Evolutionary conservation across 2,113 vertebrate species (phyloP).

Genomic region (Centrocercus urophasianus): DNA sequence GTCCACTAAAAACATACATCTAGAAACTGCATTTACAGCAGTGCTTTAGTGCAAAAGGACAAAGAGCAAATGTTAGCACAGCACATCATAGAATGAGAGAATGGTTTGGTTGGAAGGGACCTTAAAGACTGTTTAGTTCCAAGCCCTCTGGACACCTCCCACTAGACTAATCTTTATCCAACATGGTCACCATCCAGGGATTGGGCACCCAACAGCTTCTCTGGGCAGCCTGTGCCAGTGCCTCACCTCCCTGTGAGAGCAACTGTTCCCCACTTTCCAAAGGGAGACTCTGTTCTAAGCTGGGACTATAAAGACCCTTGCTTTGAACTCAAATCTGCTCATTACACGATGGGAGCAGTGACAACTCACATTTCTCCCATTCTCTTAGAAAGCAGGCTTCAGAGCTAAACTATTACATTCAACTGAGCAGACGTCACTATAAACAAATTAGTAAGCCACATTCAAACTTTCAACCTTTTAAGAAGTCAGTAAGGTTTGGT

Average conservation of each 20-base stretch:
- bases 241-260: background rate
- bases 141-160: background rate
- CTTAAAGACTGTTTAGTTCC: background rate
- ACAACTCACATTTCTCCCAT: background rate
- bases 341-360: fast-evolving
- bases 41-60: background rate
- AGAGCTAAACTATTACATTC: background rate
- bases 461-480: background rate
- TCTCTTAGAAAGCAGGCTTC: background rate
- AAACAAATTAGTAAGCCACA: background rate
- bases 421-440: background rate
- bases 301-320: background rate
- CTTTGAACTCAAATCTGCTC: background rate
- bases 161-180: background rate
- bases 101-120: background rate
- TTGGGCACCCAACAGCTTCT: background rate
- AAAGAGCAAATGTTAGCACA: background rate
- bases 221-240: background rate
- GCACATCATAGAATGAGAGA: background rate
- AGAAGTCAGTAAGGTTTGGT: background rate
- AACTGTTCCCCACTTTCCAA: background rate
- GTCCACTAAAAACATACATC: background rate
- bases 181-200: background rate
- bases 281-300: background rate
- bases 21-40: background rate